A percentile compares a stretch with the other conserved stretches of the same genome.
Evolutionary conservation across 2,888 invertebrate species (phyloP).

Genomic region (Ligdia adustata): DNA sequence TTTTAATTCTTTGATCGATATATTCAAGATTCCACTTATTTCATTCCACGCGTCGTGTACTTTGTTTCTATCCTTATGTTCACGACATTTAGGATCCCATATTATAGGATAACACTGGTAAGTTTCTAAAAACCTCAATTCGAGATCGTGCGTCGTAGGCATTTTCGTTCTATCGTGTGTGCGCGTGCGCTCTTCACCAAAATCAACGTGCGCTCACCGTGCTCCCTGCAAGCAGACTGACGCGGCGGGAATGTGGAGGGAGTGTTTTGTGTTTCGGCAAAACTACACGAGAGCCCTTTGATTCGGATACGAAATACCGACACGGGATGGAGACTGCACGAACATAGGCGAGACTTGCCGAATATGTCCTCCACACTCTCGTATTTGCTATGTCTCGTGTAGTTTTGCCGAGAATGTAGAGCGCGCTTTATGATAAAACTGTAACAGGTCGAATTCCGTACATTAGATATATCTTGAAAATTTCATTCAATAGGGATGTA

Average conservation of each 20-base stretch:
- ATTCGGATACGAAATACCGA: conserved; percentile 24
- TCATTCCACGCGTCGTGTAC: background rate
- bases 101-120: background rate
- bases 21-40: background rate
- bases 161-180: no score
- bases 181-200: no score
- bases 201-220: no score
- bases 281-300: conserved; percentile 25
- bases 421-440: no score
- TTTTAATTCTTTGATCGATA: background rate
- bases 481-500: no score
- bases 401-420: no score
- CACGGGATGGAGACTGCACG: conserved; percentile 25
- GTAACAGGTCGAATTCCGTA: no score
- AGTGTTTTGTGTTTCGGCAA: conserved; percentile 22
- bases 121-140: background rate
- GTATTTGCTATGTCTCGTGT: no score
- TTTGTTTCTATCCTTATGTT: background rate
- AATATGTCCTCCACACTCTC: conserved; percentile 23
- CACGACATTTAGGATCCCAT: background rate
- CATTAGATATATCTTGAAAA: no score
- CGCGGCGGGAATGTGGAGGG: conserved; percentile 11
- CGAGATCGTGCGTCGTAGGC: background rate
- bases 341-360: conserved; percentile 14
- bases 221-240: no score